These are phyloP conservation scores for Hermetia illucens DNA, from an alignment of 1,140 invertebrate genomes.

Conservation along the genomic window DNA sequence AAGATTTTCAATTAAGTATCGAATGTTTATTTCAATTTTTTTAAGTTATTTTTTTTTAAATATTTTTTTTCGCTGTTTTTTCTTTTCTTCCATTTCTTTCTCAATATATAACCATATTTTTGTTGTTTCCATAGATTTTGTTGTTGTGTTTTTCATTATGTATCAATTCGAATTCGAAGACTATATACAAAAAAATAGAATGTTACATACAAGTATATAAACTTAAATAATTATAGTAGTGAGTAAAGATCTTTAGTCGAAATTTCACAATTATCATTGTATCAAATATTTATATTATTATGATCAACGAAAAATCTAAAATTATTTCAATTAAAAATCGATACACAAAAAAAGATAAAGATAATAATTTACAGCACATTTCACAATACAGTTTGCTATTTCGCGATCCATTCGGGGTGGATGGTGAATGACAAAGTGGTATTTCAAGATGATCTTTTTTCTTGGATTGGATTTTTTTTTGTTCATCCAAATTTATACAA, in stretches of 20 bases:
- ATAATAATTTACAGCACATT: no score
- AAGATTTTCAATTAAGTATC: no score
- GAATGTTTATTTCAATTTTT: slow-evolving; percentile 5
- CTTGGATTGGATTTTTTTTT: no score
- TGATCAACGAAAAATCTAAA: slow-evolving; percentile 7
- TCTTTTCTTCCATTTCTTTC: slow-evolving; percentile 7
- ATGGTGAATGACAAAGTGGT: no score
- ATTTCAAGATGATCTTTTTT: no score
- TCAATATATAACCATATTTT: background rate
- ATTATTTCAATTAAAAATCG: slow-evolving; percentile 15
- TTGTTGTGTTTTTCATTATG: no score
- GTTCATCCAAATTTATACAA: no score
- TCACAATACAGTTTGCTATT: no score
- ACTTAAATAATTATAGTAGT: background rate
- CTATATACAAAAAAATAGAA: slow-evolving; percentile 19
- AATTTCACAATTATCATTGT: slow-evolving; percentile 10
- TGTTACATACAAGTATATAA: slow-evolving; percentile 26
- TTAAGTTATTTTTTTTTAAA: background rate
- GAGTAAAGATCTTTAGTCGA: background rate
- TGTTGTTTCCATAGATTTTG: no score
- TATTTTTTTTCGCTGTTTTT: slow-evolving; percentile 4
- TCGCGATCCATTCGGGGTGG: no score
- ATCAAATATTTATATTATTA: slow-evolving; percentile 8
- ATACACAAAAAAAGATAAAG: slow-evolving; percentile 20
- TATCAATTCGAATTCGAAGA: slow-evolving; percentile 10